Evolutionary conservation across 2,888 invertebrate genomes (phyloP), one percentile per base, ranked within the genome.

Genomic region (Ypsolopha scabrella): DNA sequence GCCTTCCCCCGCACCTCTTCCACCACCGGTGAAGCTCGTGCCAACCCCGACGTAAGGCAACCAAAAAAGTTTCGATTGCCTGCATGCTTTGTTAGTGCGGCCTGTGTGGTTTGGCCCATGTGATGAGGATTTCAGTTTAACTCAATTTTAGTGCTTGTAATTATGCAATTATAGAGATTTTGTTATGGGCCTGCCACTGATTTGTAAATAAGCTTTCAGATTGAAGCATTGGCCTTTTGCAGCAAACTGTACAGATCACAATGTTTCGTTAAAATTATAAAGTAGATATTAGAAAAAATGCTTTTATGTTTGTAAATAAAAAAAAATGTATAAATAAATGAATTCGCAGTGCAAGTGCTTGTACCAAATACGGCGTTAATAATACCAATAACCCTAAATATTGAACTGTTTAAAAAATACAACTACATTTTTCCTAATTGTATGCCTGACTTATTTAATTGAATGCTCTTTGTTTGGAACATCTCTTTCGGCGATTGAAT

Each of bases 1-100:
- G 81, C 92, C 92, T 72, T 92, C 92, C 85, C 92, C 92, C 83
- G 89, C 92, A 87, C 92, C 92, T 80, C 88, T 92, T 88, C 92
- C 92, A 74, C 91, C 92, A 72, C 92, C 92, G 68, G 91, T 92
- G 82, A 92, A 92, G 89, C 87, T 92, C 88, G 90, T 90, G 80
- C 89, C 90, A 65, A 90, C 92, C 72, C 91, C 92, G 71, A 88
- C 88, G 90, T 90, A 90, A 90, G 90, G 85, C 77, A 73, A 67
- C 67, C 60, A 63, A 64, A 59, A 60, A 65, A 24, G 24, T 24
- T 64, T 60, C 70, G 72, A 70, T 66, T 71, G 74, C 74, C 74
- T 79, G 83, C 83, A 83, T 85, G 83, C 81, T 82, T 78, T 80
- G 72, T 75, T 74, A 81, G 74, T 80, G 79, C 78, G 70, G 75